Conservation (phyloP, 2,888 invertebrate species). For the Chorisops tibialis region DNA sequence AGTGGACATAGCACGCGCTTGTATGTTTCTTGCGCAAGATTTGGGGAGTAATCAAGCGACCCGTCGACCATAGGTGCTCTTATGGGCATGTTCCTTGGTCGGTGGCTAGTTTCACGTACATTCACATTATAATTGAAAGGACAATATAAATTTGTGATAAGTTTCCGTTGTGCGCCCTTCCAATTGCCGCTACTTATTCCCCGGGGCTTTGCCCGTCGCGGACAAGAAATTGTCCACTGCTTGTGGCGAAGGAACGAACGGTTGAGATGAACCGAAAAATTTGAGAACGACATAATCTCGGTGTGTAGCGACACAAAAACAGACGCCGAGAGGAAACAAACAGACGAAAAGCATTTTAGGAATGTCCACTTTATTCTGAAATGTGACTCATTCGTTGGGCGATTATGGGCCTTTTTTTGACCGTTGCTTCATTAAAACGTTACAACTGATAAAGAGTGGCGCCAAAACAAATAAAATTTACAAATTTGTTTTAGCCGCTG, state of each 20-base stretch:
- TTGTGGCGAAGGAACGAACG: not conserved
- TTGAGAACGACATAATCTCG: slow-evolving; percentile 13
- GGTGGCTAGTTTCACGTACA: slow-evolving; percentile 4
- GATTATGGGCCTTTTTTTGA: slow-evolving; percentile 16
- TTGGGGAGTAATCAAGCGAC: no score
- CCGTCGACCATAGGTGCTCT: no score
- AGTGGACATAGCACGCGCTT: slow-evolving; percentile 20
- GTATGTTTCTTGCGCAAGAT: not conserved
- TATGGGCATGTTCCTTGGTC: not conserved
- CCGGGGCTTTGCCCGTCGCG: not conserved
- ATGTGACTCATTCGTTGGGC: slow-evolving; percentile 23
- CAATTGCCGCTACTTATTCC: not conserved
- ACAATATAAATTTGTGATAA: slow-evolving; percentile 18
- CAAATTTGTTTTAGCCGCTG: slow-evolving; percentile 18
- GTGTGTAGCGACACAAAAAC: slow-evolving; percentile 20
- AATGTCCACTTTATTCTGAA: slow-evolving; percentile 25
- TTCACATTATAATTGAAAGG: slow-evolving; percentile 16
- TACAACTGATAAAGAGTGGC: slow-evolving; percentile 40
- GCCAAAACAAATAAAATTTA: slow-evolving; percentile 36
- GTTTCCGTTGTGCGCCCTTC: not conserved
- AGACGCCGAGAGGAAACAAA: not conserved
- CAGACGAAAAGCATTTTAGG: slow-evolving; percentile 17
- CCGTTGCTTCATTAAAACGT: slow-evolving; percentile 35
- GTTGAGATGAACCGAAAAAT: not conserved
- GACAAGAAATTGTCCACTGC: not conserved